Base-by-base conservation (phyloP, 2,888 invertebrate species). In the Apoda limacodes region DNA sequence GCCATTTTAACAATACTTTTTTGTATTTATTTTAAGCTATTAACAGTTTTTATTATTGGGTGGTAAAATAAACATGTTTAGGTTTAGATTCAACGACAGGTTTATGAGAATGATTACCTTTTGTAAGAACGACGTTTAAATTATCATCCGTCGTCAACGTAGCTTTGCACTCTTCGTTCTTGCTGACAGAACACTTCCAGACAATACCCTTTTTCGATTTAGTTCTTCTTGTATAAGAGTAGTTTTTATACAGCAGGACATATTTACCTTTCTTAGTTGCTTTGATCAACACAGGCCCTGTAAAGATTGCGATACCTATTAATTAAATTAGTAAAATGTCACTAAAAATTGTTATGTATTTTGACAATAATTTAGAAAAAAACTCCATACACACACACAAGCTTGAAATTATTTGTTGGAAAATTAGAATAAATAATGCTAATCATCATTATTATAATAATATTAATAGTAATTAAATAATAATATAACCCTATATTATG, bases 1-100 rank as follows among this genome's bases (percentile, higher is more conserved):
- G n/a, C n/a, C n/a, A n/a, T n/a, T n/a, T n/a, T n/a, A n/a, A n/a
- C n/a, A n/a, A n/a, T n/a, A n/a, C n/a, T n/a, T n/a, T n/a, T n/a
- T n/a, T n/a, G n/a, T n/a, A n/a, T n/a, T n/a, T n/a, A n/a, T n/a
- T n/a, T n/a, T n/a, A n/a, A n/a, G n/a, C n/a, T n/a, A n/a, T n/a
- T n/a, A n/a, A n/a, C n/a, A n/a, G n/a, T n/a, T n/a, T n/a, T n/a
- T 22, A 24, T 43, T 39, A 48, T 39, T 50, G 52, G 2, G 70
- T 59, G 25, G 62, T 58, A 50, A 78, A 78, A 54, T 76, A 80
- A 2, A 80, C 68, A 41, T 80, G 78, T 38, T 74, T 78, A 2
- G 69, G 66, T 28, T 62, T 74, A 3, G 55, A 54, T 1, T 43
- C 32, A 5, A 51, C 48, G 2, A 65, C 55, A 7, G 46, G 47